Evolutionary conservation across 2,797 vertebrate genomes (phyloP).

Genomic region (Microhierax caerulescens): DNA sequence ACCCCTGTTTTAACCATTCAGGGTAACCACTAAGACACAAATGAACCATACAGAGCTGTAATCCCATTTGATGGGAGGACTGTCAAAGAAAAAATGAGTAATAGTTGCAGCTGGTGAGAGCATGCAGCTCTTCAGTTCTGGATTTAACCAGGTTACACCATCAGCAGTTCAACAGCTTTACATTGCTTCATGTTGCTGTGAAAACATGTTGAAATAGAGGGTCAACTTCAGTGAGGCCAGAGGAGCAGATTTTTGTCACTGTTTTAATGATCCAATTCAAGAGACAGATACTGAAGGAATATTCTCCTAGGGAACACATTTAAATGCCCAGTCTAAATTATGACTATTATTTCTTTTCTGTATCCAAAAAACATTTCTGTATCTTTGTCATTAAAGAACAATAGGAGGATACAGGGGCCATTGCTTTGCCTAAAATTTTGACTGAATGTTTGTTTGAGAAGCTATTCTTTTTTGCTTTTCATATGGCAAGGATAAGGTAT

Average conservation of each 20-base stretch:
- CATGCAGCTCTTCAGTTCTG: background rate
- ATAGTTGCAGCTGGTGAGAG: background rate
- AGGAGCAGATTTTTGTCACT: background rate
- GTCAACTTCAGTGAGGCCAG: background rate
- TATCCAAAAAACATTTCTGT: too few relatives aligned
- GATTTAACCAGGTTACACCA: background rate
- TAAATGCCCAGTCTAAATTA: background rate
- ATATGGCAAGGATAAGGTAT: background rate
- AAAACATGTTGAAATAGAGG: background rate
- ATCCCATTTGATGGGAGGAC: background rate
- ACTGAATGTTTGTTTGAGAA: background rate
- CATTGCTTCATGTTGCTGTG: accelerated
- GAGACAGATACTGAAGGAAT: background rate
- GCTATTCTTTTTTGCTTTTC: background rate
- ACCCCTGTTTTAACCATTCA: background rate
- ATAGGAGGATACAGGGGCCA: background rate
- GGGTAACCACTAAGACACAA: background rate
- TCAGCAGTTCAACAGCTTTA: background rate
- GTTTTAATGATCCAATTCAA: background rate
- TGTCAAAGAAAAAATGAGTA: background rate
- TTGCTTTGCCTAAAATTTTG: background rate
- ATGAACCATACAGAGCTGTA: background rate
- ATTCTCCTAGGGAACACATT: background rate
- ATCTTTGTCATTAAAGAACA: background rate
- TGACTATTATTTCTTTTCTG: background rate